Conservation (phyloP, 2,888 invertebrate species). For the Andrena hattorfiana region DNA sequence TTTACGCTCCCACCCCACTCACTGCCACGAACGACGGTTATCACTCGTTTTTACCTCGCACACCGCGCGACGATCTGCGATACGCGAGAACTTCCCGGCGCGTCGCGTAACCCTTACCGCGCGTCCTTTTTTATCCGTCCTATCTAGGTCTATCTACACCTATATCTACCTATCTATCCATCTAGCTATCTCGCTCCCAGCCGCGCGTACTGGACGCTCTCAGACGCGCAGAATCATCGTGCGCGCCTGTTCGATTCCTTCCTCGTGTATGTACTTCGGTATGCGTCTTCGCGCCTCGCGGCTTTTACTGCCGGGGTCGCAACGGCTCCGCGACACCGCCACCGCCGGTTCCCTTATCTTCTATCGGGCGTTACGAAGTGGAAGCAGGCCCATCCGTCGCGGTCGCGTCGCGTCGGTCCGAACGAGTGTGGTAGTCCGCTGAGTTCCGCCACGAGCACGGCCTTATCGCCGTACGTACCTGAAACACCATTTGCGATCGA, state of each 20-base stretch:
- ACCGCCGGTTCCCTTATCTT: slow-evolving; percentile 8
- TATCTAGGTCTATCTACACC: slow-evolving; percentile 57
- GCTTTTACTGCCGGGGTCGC: too few relatives aligned
- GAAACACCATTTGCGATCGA: slow-evolving; percentile 62
- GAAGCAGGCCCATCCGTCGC: slow-evolving; percentile 23
- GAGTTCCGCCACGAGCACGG: slow-evolving; percentile 35
- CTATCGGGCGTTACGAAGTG: slow-evolving; percentile 11
- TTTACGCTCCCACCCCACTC: slow-evolving; percentile 14
- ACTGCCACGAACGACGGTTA: slow-evolving; percentile 2
- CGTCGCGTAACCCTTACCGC: slow-evolving; percentile 22
- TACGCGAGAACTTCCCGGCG: slow-evolving; percentile 2
- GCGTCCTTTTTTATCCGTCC: slow-evolving; percentile 39
- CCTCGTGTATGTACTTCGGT: slow-evolving; percentile 4
- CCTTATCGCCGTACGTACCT: slow-evolving; percentile 54
- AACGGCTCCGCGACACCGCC: slow-evolving; percentile 1
- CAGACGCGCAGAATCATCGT: slow-evolving; percentile 78
- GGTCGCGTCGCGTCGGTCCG: slow-evolving; percentile 11
- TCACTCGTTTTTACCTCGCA: slow-evolving; percentile 14
- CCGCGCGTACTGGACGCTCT: slow-evolving; percentile 41
- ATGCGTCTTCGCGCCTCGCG: background rate
- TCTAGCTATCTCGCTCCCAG: slow-evolving; percentile 47
- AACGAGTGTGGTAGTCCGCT: slow-evolving; percentile 21
- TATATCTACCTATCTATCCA: slow-evolving; percentile 53
- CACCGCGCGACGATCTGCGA: slow-evolving; percentile 17
- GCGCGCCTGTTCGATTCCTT: slow-evolving; percentile 70